These are phyloP conservation scores for Onychomys torridus DNA, from an alignment of 2,797 vertebrate genomes.

Conservation along the genomic window DNA sequence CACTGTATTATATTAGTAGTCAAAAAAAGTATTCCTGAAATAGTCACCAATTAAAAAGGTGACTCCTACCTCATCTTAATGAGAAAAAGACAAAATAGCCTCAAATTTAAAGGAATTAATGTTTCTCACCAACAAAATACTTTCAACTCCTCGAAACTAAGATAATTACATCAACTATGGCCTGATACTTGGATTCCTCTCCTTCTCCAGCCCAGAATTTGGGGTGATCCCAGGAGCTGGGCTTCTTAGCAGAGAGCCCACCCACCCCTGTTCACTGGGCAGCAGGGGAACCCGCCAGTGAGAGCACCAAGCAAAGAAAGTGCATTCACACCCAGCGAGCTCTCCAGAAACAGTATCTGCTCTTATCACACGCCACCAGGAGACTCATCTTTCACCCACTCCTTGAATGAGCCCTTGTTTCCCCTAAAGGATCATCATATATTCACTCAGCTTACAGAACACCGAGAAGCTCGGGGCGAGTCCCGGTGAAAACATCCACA, in stretches of 20 bases:
- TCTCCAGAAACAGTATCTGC: conserved; percentile 76
- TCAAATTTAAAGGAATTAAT: conserved; percentile 25
- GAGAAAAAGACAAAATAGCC: conserved; percentile 23
- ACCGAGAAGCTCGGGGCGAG: background rate
- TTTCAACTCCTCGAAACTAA: conserved; percentile 21
- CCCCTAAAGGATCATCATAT: conserved; percentile 70
- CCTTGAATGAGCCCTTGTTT: conserved; percentile 80
- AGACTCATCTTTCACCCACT: conserved; percentile 78
- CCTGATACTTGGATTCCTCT: conserved; percentile 15
- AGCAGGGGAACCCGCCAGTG: conserved; percentile 66
- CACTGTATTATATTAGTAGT: background rate
- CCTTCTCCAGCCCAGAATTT: conserved; percentile 16
- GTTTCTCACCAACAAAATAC: conserved; percentile 30
- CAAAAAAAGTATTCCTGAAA: background rate
- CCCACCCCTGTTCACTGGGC: conserved; percentile 8
- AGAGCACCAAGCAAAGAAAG: conserved; percentile 70
- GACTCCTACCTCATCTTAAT: background rate
- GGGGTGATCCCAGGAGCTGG: background rate
- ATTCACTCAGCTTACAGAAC: conserved; percentile 60
- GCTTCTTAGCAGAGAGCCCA: conserved; percentile 50
- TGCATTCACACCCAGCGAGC: conserved; percentile 79
- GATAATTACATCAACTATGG: background rate
- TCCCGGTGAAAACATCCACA: background rate
- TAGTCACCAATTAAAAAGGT: conserved; percentile 31
- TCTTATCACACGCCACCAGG: conserved; percentile 74